phyloP scores from a whole-genome alignment of 2,113 vertebrate genomes.

The Hippocampus guttulatus region DNA sequence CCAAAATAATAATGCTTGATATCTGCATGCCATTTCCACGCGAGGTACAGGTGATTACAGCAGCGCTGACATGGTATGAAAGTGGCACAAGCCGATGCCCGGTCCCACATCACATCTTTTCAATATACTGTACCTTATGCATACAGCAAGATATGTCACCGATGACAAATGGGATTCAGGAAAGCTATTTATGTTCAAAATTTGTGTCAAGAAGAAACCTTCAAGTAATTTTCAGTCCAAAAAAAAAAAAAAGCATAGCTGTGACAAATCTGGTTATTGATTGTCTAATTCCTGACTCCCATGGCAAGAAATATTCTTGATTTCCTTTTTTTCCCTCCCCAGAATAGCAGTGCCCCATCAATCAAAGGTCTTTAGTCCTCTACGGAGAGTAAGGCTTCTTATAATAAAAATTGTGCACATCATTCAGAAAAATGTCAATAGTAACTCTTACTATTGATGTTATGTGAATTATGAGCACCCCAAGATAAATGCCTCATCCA shows the following conservation, averaged over 20 bases:
- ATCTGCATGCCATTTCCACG: too few relatives aligned
- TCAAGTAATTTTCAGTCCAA: not conserved
- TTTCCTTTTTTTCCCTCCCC: not conserved
- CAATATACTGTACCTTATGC: too few relatives aligned
- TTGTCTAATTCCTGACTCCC: not conserved
- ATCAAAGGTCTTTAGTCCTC: not conserved
- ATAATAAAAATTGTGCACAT: not conserved
- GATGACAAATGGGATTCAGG: too few relatives aligned
- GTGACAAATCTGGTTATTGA: not conserved
- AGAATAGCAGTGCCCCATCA: not conserved
- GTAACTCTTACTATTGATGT: not conserved
- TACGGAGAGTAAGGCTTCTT: not conserved
- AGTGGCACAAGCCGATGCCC: too few relatives aligned
- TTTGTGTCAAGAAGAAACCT: too few relatives aligned
- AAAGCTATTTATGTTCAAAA: too few relatives aligned
- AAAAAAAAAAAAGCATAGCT: not conserved
- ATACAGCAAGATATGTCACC: too few relatives aligned
- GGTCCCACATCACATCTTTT: too few relatives aligned
- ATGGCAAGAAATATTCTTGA: not conserved
- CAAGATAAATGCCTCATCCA: constrained; percentile 41
- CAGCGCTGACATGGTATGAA: too few relatives aligned
- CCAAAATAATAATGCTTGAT: too few relatives aligned
- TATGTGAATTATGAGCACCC: not conserved
- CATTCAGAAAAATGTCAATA: not conserved
- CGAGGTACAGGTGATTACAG: too few relatives aligned